phyloP scores from a whole-genome alignment of 2,888 invertebrate species.

The Noctua janthe region DNA sequence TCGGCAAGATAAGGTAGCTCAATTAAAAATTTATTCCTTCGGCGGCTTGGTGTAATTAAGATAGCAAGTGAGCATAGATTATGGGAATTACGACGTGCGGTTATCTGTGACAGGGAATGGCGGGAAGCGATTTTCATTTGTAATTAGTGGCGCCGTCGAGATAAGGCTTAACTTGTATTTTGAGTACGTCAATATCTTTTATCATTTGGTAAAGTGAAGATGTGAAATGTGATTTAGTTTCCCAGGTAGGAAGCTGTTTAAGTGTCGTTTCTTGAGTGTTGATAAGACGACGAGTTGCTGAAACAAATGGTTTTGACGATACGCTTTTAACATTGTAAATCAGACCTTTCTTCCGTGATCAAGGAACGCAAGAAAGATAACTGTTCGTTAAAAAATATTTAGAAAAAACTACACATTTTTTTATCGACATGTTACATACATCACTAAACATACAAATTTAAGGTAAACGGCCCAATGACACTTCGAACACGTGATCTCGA shows the following conservation, averaged over 20 bases:
- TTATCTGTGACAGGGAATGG: slow-evolving; percentile 77
- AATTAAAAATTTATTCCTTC: slow-evolving; percentile 82
- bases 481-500: slow-evolving; percentile 58
- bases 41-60: slow-evolving; percentile 79
- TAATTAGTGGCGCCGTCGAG: slow-evolving; percentile 78
- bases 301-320: not conserved
- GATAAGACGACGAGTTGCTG: slow-evolving; percentile 11
- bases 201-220: slow-evolving; percentile 54
- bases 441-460: slow-evolving; percentile 48
- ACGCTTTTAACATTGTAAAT: not conserved
- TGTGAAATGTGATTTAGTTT: slow-evolving; percentile 43
- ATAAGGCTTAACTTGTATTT: slow-evolving; percentile 70
- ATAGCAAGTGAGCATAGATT: slow-evolving; percentile 80
- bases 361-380: not conserved
- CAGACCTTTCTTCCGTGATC: not conserved
- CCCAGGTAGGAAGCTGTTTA: slow-evolving; percentile 30
- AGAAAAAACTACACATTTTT: fast-evolving
- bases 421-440: slow-evolving; percentile 38
- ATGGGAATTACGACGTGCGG: slow-evolving; percentile 73
- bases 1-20: slow-evolving; percentile 74
- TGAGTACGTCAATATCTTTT: slow-evolving; percentile 68
- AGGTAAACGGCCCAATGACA: slow-evolving; percentile 58
- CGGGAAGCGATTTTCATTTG: slow-evolving; percentile 82
- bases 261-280: slow-evolving; percentile 30
- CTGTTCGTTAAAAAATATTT: not conserved